Conservation (phyloP, 2,113 vertebrate species). For the Otis tarda region DNA sequence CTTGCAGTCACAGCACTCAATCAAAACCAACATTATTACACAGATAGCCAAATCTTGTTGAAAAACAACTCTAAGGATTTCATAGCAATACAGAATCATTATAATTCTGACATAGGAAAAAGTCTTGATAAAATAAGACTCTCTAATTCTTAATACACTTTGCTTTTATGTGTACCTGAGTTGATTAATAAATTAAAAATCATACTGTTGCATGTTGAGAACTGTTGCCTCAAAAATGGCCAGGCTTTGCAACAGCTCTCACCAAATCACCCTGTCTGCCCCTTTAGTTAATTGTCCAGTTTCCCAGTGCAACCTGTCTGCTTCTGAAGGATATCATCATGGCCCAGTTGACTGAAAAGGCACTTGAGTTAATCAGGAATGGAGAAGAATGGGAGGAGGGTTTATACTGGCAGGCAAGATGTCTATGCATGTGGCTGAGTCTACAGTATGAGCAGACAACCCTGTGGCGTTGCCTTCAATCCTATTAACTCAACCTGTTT, state of each 20-base stretch:
- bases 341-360: not conserved
- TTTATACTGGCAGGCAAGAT: not conserved
- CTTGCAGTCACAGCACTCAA: not conserved
- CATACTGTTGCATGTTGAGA: not conserved
- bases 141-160: not conserved
- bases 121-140: not conserved
- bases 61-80: not conserved
- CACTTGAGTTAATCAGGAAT: not conserved
- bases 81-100: not conserved
- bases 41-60: not conserved
- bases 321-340: not conserved
- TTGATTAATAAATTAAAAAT: not conserved
- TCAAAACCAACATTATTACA: not conserved
- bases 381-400: not conserved
- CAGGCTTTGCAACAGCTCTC: not conserved
- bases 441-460: not conserved
- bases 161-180: not conserved
- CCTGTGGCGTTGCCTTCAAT: not conserved
- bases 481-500: not conserved
- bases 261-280: not conserved
- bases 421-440: rapidly evolving
- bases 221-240: not conserved
- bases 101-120: not conserved
- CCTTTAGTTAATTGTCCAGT: not conserved
- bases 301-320: not conserved